Conservation (phyloP, 1,140 invertebrate species). For the Acromyrmex charruanus region DNA sequence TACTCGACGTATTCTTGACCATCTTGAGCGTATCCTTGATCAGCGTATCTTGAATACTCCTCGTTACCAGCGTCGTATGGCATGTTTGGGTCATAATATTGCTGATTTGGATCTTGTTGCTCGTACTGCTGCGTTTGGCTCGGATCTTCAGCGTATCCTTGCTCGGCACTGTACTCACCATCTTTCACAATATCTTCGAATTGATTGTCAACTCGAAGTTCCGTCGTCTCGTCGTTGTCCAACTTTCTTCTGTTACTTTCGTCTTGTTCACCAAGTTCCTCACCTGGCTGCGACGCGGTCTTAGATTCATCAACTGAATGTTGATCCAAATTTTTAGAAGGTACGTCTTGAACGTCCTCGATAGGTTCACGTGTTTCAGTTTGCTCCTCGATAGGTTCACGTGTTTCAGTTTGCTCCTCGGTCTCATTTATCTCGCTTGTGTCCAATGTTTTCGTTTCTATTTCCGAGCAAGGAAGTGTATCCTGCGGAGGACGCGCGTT, state of each 20-base stretch:
- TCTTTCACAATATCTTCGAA: not conserved
- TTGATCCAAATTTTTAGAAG: not conserved
- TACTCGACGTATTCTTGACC: slow-evolving; percentile 63
- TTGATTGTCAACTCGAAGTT: slow-evolving; percentile 2
- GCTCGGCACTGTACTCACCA: slow-evolving; percentile 2
- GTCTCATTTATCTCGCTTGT: not conserved
- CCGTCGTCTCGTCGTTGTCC: slow-evolving; percentile 3
- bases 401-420: not conserved
- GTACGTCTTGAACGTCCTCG: not conserved
- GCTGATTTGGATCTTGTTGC: slow-evolving; percentile 42
- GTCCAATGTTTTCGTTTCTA: not conserved
- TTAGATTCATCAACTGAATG: not conserved
- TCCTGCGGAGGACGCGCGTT: not conserved
- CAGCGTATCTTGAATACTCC: slow-evolving; percentile 38
- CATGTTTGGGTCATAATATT: slow-evolving; percentile 60
- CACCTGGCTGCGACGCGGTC: not conserved
- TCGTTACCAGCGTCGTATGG: slow-evolving; percentile 47
- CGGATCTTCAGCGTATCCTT: slow-evolving; percentile 26
- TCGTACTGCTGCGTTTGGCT: slow-evolving; percentile 48
- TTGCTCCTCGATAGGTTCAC: not conserved
- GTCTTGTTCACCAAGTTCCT: not conserved
- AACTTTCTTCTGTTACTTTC: not conserved
- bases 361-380: not conserved
- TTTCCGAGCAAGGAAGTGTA: not conserved
- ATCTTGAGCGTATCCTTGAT: slow-evolving; percentile 49